phyloP scores from a whole-genome alignment of 2,888 invertebrate genomes.

The Thereva unica region DNA sequence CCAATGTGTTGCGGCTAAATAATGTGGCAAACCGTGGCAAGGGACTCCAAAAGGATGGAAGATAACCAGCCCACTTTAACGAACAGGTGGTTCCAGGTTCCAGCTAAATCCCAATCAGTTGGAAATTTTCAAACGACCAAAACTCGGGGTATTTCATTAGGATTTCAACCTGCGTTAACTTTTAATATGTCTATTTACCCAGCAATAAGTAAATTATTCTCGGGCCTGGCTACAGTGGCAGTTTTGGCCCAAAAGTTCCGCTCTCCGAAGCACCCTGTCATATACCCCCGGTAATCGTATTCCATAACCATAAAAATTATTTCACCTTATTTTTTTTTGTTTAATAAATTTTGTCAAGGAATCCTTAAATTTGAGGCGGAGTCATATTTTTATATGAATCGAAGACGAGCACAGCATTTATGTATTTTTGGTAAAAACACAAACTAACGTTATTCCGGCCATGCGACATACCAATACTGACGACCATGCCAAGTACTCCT shows the following conservation, averaged over 20 bases:
- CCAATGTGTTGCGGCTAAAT: slow-evolving; percentile 50
- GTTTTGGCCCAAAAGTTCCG: too few species aligned
- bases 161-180: too few species aligned
- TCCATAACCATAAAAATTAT: too few species aligned
- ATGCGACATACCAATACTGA: slow-evolving; percentile 20
- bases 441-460: slow-evolving; percentile 29
- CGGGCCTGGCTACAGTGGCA: too few species aligned
- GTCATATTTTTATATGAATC: slow-evolving; percentile 39
- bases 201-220: too few species aligned
- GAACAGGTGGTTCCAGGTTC: slow-evolving; percentile 9
- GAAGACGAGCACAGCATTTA: slow-evolving; percentile 24
- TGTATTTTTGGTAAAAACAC: slow-evolving; percentile 31
- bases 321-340: too few species aligned
- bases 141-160: too few species aligned
- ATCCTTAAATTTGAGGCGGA: slow-evolving; percentile 39
- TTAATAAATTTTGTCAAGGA: slow-evolving; percentile 2
- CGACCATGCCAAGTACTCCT: background rate
- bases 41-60: slow-evolving; percentile 25
- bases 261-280: too few species aligned
- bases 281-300: too few species aligned
- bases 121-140: background rate
- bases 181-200: too few species aligned
- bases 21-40: slow-evolving; percentile 47
- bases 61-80: slow-evolving; percentile 41
- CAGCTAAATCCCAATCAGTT: slow-evolving; percentile 4